Evolutionary conservation across 2,113 vertebrate species (phyloP).

Genomic region (Puffinus mauretanicus): DNA sequence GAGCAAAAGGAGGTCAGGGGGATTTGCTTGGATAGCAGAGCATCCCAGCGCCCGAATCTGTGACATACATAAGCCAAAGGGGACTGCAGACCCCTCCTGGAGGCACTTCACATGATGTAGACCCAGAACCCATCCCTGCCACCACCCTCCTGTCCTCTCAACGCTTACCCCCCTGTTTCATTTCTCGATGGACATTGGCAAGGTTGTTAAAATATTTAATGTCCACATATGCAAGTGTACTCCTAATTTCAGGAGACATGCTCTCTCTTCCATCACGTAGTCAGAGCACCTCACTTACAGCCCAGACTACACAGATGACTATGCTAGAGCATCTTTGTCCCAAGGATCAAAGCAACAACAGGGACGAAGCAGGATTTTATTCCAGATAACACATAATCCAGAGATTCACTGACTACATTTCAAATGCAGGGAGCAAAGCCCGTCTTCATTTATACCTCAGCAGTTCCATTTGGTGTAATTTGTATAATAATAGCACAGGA

Average conservation of each 20-base stretch:
- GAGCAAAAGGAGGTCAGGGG: background rate
- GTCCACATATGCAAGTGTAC: accelerated
- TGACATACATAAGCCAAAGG: background rate
- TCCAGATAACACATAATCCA: background rate
- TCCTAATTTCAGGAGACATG: background rate
- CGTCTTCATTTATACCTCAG: background rate
- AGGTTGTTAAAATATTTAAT: background rate
- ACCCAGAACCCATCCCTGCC: background rate
- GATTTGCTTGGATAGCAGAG: background rate
- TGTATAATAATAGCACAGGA: background rate
- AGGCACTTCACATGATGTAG: background rate
- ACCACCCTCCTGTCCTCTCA: background rate
- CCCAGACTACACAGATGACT: background rate
- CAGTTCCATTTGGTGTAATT: background rate
- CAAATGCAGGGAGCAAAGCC: background rate
- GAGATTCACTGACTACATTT: background rate
- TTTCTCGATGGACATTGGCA: background rate
- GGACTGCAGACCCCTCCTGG: background rate
- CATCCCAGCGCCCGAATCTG: accelerated
- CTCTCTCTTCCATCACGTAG: background rate
- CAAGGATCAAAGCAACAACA: background rate
- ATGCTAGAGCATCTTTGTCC: background rate
- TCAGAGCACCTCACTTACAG: background rate
- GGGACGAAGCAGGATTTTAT: background rate
- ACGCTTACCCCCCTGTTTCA: accelerated